phyloP scores from a whole-genome alignment of 2,888 invertebrate genomes.

The Agrotis segetum region DNA sequence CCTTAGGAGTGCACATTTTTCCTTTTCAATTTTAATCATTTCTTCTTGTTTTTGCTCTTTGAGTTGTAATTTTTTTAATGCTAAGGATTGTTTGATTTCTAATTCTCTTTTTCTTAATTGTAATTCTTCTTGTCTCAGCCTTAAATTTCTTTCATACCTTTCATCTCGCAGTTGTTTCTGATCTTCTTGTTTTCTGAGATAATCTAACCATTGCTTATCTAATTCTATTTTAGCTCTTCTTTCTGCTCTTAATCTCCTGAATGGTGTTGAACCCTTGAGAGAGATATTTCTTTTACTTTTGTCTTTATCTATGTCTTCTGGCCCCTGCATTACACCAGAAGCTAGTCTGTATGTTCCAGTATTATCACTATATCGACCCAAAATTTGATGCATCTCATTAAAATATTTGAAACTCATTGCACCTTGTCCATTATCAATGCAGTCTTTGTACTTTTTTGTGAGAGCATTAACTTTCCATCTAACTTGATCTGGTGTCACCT shows the following conservation, averaged over 20 bases:
- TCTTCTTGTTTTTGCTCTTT: conserved; percentile 82
- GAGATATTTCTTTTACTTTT: conserved; percentile 71
- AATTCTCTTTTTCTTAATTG: conserved; percentile 78
- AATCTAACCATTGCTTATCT: conserved; percentile 83
- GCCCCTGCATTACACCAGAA: conserved; percentile 74
- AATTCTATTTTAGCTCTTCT: conserved; percentile 80
- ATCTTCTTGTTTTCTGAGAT: conserved; percentile 79
- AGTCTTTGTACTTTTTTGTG: conserved; percentile 83
- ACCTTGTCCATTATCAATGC: conserved; percentile 79
- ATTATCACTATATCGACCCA: conserved; percentile 76
- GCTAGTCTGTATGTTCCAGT: conserved; percentile 77
- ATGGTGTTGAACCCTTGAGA: conserved; percentile 72
- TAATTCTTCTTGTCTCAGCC: conserved; percentile 79
- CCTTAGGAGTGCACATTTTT: conserved; percentile 79
- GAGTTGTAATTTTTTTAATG: conserved; percentile 78
- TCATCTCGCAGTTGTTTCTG: conserved; percentile 78
- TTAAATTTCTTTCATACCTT: conserved; percentile 78
- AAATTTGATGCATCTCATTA: conserved; percentile 84
- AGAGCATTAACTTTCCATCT: conserved; percentile 84
- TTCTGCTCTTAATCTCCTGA: conserved; percentile 78
- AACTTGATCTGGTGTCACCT: conserved; percentile 83
- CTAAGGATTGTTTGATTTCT: conserved; percentile 80
- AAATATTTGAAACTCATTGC: conserved; percentile 78
- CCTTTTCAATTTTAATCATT: conserved; percentile 79
- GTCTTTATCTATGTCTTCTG: conserved; percentile 70